Evolutionary conservation across 2,888 invertebrate species (phyloP), one percentile per base, ranked within the genome.

Genomic region (Microplitis deprimator): DNA sequence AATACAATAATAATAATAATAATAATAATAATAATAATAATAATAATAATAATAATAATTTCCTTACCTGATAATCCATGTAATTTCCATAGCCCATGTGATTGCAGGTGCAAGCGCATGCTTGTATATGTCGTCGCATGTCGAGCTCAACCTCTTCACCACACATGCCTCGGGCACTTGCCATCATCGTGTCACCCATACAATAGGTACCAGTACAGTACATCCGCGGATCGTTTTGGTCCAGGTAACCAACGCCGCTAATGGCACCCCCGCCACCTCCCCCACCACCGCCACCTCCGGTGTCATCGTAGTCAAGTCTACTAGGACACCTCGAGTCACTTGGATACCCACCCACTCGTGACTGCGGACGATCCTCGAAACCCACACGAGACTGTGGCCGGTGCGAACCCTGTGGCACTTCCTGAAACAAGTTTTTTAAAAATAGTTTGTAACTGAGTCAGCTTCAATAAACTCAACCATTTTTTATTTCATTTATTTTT

Each of bases 1-100:
- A 65, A 20, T 20, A 1, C 29, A 65, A 29, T 38, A 17, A 62
- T 61, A 13, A 40, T 38, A 17, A 62, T 61, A 13, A 40, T 39
- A 71, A 73, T 65, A 39, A 62, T 20, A 17, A 65, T 73, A 29
- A 65, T 29, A 13, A 29, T 20, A 65, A 29, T 38, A 17, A 62
- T 61, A 13, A 40, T 38, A 17, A 62, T 61, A 13, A 40, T 39
- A 71, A 73, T 65, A 39, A 62, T 20, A 17, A 65, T 73, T 70
- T 79, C 75, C 87, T 90, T 91, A 95, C 95, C 94, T 96, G 96
- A 91, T 96, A 96, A 92, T 96, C 96, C 94, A 96, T 94, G 90
- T 94, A 96, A 92, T 96, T 96, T 86, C 96, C 96, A 92, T 96
- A 96, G 89, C 96, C 96, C 95, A 96, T 95, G 92, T 96, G 96